These are phyloP conservation scores for Ivindomyrus marchei DNA, from an alignment of 2,113 vertebrate genomes.

Conservation along the genomic window DNA sequence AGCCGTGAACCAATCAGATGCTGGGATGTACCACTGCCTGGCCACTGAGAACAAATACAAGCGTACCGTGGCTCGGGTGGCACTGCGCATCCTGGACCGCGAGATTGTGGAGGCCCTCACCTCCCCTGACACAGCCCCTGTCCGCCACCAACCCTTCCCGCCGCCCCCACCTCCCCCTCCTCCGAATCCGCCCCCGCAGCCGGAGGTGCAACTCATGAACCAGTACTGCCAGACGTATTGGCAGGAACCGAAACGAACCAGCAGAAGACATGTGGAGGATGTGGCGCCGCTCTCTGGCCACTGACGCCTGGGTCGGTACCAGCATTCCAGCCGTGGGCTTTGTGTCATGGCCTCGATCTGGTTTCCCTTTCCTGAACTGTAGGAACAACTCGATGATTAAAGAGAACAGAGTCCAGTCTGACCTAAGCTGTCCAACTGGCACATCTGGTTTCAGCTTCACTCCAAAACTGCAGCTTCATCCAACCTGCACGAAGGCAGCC, in stretches of 20 bases:
- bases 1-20: slow-evolving; percentile 61
- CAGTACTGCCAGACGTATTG: slow-evolving; percentile 70
- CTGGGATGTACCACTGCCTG: slow-evolving; percentile 69
- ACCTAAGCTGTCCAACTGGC: not conserved
- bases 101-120: slow-evolving; percentile 66
- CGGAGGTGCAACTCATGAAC: slow-evolving; percentile 61
- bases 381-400: not conserved
- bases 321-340: not conserved
- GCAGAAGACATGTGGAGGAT: slow-evolving; percentile 59
- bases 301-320: not conserved
- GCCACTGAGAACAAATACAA: slow-evolving; percentile 75
- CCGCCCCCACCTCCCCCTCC: slow-evolving; percentile 29
- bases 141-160: slow-evolving; percentile 8
- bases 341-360: not conserved
- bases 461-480: not conserved
- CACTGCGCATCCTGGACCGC: slow-evolving; percentile 64
- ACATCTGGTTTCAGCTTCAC: not conserved
- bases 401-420: not conserved
- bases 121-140: slow-evolving; percentile 11
- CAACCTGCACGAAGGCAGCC: not conserved
- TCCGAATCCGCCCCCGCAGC: slow-evolving; percentile 35
- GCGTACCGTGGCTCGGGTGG: slow-evolving; percentile 64
- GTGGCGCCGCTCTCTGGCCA: slow-evolving; percentile 37
- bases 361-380: not conserved
- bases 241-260: slow-evolving; percentile 56